These are phyloP conservation scores for Eupithecia centaureata DNA, from an alignment of 2,888 invertebrate species.

Conservation along the genomic window DNA sequence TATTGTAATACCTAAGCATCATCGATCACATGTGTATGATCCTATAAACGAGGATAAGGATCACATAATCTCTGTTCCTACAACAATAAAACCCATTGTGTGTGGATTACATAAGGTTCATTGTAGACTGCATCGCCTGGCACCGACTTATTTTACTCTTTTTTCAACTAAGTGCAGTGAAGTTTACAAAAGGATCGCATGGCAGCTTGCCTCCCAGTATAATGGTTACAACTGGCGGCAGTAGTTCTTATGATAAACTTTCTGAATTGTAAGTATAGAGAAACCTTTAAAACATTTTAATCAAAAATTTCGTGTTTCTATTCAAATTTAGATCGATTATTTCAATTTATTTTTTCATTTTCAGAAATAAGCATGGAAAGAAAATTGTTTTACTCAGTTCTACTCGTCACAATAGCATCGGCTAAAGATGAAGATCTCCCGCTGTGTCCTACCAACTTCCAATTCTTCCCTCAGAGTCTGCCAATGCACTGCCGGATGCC, in stretches of 20 bases:
- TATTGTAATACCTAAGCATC: neutral
- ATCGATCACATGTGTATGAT: neutral
- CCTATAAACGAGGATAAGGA: neutral
- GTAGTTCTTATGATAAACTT: conserved; percentile 15
- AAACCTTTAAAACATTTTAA: neutral
- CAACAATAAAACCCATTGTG: conserved; percentile 47
- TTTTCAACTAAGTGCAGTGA: conserved; percentile 32
- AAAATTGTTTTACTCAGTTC: conserved; percentile 33
- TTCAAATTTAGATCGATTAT: neutral
- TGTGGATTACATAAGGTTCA: conserved; percentile 44
- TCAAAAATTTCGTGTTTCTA: neutral
- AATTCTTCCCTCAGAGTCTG: conserved; percentile 70
- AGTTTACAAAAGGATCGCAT: conserved; percentile 52
- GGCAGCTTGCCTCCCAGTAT: conserved; percentile 14
- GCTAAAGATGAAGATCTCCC: conserved; percentile 61
- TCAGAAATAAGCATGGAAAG: conserved; percentile 55
- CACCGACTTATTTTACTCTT: conserved; percentile 40
- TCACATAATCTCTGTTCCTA: conserved; percentile 18
- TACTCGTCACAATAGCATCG: conserved; percentile 44
- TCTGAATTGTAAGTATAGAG: conserved; percentile 8
- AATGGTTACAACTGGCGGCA: conserved; percentile 22
- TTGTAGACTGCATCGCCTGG: conserved; percentile 41
- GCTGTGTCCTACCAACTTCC: conserved; percentile 66
- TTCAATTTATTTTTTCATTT: conserved; percentile 38
- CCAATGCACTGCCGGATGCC: conserved; percentile 79